A percentile compares a stretch with the other conserved stretches of the same genome.
These are phyloP conservation scores for Patella pellucida DNA, from an alignment of 2,888 invertebrate species.

Conservation along the genomic window DNA sequence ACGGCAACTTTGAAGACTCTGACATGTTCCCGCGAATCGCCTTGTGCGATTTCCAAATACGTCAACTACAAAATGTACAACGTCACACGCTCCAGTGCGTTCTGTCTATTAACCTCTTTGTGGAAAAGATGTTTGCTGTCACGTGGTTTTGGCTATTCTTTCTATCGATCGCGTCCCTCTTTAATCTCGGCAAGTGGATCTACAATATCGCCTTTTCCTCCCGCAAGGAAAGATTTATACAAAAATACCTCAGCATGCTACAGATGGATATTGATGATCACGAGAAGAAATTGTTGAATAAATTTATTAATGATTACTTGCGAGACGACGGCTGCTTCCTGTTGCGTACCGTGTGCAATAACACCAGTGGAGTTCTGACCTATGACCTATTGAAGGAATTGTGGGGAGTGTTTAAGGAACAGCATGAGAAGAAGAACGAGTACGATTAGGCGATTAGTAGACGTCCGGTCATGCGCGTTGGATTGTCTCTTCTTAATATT, in stretches of 20 bases:
- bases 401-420: slow-evolving; percentile 55
- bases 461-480: too few species aligned
- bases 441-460: background rate
- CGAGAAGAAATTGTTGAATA: slow-evolving; percentile 54
- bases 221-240: slow-evolving; percentile 48
- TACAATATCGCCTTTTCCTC: slow-evolving; percentile 35
- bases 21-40: slow-evolving; percentile 50
- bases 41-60: slow-evolving; percentile 62
- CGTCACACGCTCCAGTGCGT: slow-evolving; percentile 61
- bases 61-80: slow-evolving; percentile 60
- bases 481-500: too few species aligned
- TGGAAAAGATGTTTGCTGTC: slow-evolving; percentile 64
- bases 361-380: slow-evolving; percentile 59
- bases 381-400: slow-evolving; percentile 56
- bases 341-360: slow-evolving; percentile 57
- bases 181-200: slow-evolving; percentile 36
- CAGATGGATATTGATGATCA: slow-evolving; percentile 47
- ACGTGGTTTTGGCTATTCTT: slow-evolving; percentile 64
- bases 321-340: slow-evolving; percentile 62
- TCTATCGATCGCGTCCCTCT: slow-evolving; percentile 38
- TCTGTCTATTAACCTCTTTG: slow-evolving; percentile 62
- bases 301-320: slow-evolving; percentile 58
- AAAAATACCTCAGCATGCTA: slow-evolving; percentile 51
- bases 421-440: background rate
- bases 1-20: slow-evolving; percentile 34